These are phyloP conservation scores for Danio choprae DNA, from an alignment of 2,797 vertebrate species.

Conservation along the genomic window DNA sequence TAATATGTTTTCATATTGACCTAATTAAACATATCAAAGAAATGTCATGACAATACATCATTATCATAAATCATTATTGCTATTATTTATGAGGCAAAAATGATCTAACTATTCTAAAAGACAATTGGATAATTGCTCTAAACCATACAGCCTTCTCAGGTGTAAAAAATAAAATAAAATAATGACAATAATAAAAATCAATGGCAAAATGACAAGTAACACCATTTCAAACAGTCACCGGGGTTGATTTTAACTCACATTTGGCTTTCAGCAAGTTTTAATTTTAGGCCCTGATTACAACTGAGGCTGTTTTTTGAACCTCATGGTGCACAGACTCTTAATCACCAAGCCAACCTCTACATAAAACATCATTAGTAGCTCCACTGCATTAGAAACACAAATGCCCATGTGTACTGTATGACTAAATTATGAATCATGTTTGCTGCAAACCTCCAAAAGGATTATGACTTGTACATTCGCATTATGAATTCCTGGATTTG, in stretches of 20 bases:
- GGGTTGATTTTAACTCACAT: too few relatives aligned
- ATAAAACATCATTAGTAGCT: conserved; percentile 20
- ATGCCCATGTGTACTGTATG: conserved; percentile 4
- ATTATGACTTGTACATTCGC: background rate
- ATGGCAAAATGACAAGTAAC: too few relatives aligned
- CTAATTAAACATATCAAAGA: background rate
- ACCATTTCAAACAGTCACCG: too few relatives aligned
- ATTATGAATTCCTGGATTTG: conserved; percentile 20
- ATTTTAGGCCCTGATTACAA: background rate
- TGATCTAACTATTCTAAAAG: too few relatives aligned
- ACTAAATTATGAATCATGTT: conserved; percentile 19
- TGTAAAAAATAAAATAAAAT: too few relatives aligned
- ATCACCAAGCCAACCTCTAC: conserved; percentile 5
- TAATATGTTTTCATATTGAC: background rate
- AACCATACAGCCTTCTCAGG: too few relatives aligned
- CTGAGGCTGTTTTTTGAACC: background rate
- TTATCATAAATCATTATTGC: too few relatives aligned
- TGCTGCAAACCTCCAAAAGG: background rate
- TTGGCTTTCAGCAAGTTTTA: background rate
- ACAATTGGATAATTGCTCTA: too few relatives aligned
- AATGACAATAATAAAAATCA: too few relatives aligned
- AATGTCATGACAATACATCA: too few relatives aligned
- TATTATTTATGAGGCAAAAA: too few relatives aligned
- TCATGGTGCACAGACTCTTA: background rate
- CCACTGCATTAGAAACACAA: conserved; percentile 1